Percentiles rank a stretch among this genome's conserved stretches.
Conservation (phyloP, 2,113 vertebrate species). For the Dipodomys stephensi region DNA sequence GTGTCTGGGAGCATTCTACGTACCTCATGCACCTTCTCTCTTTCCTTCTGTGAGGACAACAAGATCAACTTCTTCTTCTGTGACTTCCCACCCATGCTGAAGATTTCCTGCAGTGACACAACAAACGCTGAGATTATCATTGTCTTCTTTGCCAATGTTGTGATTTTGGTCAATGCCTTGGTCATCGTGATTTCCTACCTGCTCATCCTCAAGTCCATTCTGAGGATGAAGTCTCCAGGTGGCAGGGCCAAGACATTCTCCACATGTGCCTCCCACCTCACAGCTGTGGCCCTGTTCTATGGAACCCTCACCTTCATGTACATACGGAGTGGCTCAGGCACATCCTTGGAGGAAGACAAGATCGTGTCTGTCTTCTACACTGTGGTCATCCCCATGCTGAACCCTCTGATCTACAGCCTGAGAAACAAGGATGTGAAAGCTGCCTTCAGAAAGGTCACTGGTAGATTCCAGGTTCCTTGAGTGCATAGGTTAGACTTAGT, state of each 20-base stretch:
- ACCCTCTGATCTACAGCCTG: conserved; percentile 81
- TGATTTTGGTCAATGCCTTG: conserved; percentile 62
- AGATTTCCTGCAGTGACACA: conserved; percentile 75
- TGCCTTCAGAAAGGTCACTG: conserved; percentile 62
- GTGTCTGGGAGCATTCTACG: conserved; percentile 43
- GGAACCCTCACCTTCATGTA: conserved; percentile 77
- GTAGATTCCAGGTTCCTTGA: not conserved
- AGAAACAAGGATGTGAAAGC: conserved; percentile 78
- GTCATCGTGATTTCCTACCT: conserved; percentile 75
- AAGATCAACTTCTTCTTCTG: conserved; percentile 80
- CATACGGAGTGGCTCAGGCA: conserved; percentile 31
- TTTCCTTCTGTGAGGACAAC: conserved; percentile 75
- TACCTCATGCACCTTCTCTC: conserved; percentile 62
- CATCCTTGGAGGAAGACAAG: conserved; percentile 61
- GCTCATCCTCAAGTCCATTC: conserved; percentile 67
- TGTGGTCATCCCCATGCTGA: conserved; percentile 78
- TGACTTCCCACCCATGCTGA: conserved; percentile 78
- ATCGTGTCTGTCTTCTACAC: conserved; percentile 75
- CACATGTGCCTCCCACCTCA: conserved; percentile 76
- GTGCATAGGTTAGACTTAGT: not conserved
- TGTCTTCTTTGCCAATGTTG: conserved; percentile 62
- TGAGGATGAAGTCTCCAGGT: conserved; percentile 55
- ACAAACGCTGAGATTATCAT: conserved; percentile 11
- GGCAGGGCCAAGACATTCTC: conserved; percentile 73
- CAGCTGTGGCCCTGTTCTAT: conserved; percentile 72